These are phyloP conservation scores for Agonopterix heracliana DNA, from an alignment of 2,888 invertebrate genomes.

Conservation along the genomic window DNA sequence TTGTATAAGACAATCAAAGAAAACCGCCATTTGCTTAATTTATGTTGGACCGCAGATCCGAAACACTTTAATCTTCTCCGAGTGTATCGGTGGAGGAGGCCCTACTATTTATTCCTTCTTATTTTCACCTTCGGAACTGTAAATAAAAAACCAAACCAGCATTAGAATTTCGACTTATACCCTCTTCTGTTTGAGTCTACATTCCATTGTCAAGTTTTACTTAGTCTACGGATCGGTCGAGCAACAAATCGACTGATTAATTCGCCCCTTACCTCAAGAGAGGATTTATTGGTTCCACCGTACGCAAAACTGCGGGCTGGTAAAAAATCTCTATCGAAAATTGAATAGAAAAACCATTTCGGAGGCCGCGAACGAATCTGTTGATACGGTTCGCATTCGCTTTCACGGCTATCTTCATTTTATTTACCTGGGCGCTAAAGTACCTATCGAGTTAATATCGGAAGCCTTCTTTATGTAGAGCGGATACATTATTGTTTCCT, in stretches of 20 bases:
- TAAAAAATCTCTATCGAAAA: constrained; percentile 76
- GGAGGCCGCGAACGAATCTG: constrained; percentile 56
- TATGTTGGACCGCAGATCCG: constrained; percentile 52
- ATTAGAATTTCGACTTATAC: constrained; percentile 36
- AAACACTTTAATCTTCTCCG: constrained; percentile 70
- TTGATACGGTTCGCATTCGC: constrained; percentile 53
- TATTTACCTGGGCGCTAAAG: constrained; percentile 46
- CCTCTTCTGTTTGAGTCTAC: constrained; percentile 28
- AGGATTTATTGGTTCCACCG: constrained; percentile 75
- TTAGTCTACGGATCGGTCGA: constrained; percentile 49
- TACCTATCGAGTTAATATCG: constrained; percentile 22
- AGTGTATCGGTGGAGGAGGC: constrained; percentile 64
- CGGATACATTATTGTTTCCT: constrained; percentile 2
- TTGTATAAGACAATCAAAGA: constrained; percentile 32
- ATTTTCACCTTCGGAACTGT: constrained; percentile 66
- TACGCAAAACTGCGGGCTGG: constrained; percentile 74
- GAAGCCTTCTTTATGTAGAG: constrained; percentile 4
- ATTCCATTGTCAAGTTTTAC: constrained; percentile 26
- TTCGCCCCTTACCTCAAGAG: constrained; percentile 72
- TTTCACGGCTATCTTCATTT: constrained; percentile 63
- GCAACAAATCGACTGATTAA: constrained; percentile 68
- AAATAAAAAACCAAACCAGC: constrained; percentile 41
- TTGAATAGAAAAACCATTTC: constrained; percentile 76
- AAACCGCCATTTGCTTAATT: constrained; percentile 50
- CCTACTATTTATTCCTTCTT: constrained; percentile 70